Percentiles rank a stretch among this genome's conserved stretches.
phyloP scores from a whole-genome alignment of 2,797 vertebrate species.

The Epinephelus malabaricus region DNA sequence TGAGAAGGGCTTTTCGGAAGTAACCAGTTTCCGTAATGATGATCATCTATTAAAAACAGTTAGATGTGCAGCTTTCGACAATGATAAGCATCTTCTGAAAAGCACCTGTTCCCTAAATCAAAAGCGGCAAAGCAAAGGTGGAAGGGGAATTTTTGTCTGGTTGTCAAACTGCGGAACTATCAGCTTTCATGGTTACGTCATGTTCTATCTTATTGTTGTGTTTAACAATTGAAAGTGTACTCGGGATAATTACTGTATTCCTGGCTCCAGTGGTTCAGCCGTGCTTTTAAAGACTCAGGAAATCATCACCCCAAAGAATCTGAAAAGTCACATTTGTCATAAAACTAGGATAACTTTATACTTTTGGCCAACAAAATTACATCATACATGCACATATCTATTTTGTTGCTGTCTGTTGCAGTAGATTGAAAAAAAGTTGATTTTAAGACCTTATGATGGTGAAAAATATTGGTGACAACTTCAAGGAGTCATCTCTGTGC shows the following conservation, averaged over 20 bases:
- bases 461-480: too few species aligned
- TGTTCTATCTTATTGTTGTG: conserved; percentile 7
- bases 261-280: background rate
- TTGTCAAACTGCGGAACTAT: background rate
- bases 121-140: background rate
- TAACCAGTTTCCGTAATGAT: background rate
- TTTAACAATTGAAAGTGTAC: background rate
- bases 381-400: background rate
- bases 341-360: background rate
- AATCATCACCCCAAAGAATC: too few species aligned
- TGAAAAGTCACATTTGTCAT: background rate
- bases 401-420: background rate
- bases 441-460: background rate
- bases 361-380: background rate
- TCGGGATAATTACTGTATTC: background rate
- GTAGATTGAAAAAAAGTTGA: background rate
- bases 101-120: conserved; percentile 1
- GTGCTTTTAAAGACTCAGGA: background rate
- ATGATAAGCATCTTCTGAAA: background rate
- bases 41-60: background rate
- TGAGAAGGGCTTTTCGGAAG: background rate
- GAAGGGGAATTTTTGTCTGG: too few species aligned
- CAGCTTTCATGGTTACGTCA: background rate
- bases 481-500: background rate
- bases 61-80: background rate